Evolutionary conservation across 1,140 invertebrate genomes (phyloP).

Genomic region (Mactra quadrangularis): DNA sequence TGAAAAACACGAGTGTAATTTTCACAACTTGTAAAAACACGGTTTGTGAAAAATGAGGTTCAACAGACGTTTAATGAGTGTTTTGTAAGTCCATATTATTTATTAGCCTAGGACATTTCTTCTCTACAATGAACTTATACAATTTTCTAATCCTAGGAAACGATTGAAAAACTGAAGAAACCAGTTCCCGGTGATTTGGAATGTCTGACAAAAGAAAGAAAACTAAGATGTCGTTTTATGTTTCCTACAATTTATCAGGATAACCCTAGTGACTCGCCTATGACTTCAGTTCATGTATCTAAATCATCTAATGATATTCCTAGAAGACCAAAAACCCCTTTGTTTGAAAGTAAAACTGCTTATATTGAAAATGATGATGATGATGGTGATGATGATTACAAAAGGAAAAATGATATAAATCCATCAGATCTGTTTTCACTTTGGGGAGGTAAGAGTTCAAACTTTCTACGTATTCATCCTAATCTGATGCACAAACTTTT

Average conservation of each 20-base stretch:
- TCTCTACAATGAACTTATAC: no score
- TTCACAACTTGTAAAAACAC: no score
- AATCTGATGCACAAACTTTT: no score
- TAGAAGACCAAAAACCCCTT: not conserved
- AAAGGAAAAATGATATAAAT: constrained; percentile 14
- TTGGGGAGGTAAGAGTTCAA: constrained; percentile 61
- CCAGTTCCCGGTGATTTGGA: constrained; percentile 51
- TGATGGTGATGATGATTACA: constrained; percentile 4
- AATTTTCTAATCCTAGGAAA: no score
- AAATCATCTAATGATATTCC: constrained; percentile 31
- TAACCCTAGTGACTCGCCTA: constrained; percentile 25
- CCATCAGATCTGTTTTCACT: constrained; percentile 50
- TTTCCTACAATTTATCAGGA: constrained; percentile 62
- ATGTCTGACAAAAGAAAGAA: constrained; percentile 29
- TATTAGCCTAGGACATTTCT: no score
- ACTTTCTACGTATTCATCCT: no score
- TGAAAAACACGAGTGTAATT: no score
- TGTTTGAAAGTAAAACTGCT: not conserved
- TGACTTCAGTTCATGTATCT: constrained; percentile 18
- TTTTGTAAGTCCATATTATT: no score
- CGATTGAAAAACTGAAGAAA: constrained; percentile 47
- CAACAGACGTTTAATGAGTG: no score
- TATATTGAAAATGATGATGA: no score
- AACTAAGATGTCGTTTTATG: constrained; percentile 55
- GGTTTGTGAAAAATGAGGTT: no score